Conservation (phyloP, 2,888 invertebrate species). For the Netelia fuscicornis region DNA sequence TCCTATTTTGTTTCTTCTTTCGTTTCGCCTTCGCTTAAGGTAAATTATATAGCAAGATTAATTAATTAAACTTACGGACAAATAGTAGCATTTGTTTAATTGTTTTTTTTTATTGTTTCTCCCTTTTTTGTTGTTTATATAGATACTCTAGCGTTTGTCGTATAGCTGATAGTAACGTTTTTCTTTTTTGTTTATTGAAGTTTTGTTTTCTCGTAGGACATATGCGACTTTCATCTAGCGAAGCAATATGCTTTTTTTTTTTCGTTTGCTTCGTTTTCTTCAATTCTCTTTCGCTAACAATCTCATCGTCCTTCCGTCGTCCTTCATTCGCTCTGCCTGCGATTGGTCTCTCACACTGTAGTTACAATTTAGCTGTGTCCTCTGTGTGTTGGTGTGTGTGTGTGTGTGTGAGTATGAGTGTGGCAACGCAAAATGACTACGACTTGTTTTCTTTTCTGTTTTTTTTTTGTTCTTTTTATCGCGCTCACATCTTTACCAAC, state of each 20-base stretch:
- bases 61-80: conserved; percentile 57
- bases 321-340: conserved; percentile 18
- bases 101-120: background rate
- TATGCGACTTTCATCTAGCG: conserved; percentile 43
- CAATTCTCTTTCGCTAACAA: conserved; percentile 11
- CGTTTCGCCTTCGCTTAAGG: conserved; percentile 24
- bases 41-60: conserved; percentile 61
- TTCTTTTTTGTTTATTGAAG: background rate
- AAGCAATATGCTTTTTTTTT: conserved; percentile 28
- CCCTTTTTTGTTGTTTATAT: background rate
- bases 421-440: conserved; percentile 40
- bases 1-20: conserved; percentile 9
- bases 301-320: background rate
- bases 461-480: too few species aligned
- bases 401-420: background rate
- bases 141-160: conserved; percentile 41
- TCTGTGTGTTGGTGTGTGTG: too few species aligned
- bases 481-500: background rate
- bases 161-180: conserved; percentile 39
- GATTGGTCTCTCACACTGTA: conserved; percentile 37
- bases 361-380: conserved; percentile 51
- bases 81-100: conserved; percentile 42
- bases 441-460: conserved; percentile 17
- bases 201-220: conserved; percentile 9
- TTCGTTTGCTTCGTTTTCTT: conserved; percentile 26